Percentiles rank a stretch among this genome's conserved stretches.
Evolutionary conservation across 2,797 vertebrate species (phyloP).

Genomic region (Poeciliopsis presidionis): DNA sequence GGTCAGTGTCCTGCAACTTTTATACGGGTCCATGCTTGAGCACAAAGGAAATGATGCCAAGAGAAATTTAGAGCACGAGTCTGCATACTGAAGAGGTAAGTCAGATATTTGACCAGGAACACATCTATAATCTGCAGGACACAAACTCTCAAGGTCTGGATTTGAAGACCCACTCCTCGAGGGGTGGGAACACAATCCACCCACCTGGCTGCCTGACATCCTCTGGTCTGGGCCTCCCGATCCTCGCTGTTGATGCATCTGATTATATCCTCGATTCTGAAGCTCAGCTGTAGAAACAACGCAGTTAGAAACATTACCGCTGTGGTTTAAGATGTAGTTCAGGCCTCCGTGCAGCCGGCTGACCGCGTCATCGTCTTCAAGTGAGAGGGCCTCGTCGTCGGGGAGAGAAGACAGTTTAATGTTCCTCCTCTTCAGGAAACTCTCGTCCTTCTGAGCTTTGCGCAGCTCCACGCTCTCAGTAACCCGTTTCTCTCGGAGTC

Average conservation of each 20-base stretch:
- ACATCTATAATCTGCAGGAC: neutral
- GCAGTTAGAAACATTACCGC: rapidly evolving
- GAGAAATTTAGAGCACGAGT: neutral
- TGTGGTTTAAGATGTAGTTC: rapidly evolving
- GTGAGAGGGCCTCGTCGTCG: slow-evolving; percentile 72
- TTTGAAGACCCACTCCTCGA: too few relatives aligned
- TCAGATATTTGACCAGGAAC: too few relatives aligned
- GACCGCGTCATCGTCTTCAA: slow-evolving; percentile 58
- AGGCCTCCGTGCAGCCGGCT: neutral
- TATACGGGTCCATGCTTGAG: too few relatives aligned
- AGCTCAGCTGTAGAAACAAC: slow-evolving; percentile 51
- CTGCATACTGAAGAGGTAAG: neutral
- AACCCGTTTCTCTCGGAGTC: slow-evolving; percentile 82
- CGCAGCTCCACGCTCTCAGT: slow-evolving; percentile 83
- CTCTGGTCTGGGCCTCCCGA: slow-evolving; percentile 74
- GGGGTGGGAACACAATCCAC: neutral
- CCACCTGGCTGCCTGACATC: slow-evolving; percentile 89
- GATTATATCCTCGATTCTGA: slow-evolving; percentile 82
- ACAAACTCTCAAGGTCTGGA: too few relatives aligned
- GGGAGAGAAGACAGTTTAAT: slow-evolving; percentile 67
- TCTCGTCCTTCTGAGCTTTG: slow-evolving; percentile 88
- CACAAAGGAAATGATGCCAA: neutral
- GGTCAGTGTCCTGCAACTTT: too few relatives aligned
- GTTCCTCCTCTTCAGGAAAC: slow-evolving; percentile 87
- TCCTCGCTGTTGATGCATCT: slow-evolving; percentile 74